Conservation (phyloP, 2,113 vertebrate genomes). For the Coregonus clupeaformis region DNA sequence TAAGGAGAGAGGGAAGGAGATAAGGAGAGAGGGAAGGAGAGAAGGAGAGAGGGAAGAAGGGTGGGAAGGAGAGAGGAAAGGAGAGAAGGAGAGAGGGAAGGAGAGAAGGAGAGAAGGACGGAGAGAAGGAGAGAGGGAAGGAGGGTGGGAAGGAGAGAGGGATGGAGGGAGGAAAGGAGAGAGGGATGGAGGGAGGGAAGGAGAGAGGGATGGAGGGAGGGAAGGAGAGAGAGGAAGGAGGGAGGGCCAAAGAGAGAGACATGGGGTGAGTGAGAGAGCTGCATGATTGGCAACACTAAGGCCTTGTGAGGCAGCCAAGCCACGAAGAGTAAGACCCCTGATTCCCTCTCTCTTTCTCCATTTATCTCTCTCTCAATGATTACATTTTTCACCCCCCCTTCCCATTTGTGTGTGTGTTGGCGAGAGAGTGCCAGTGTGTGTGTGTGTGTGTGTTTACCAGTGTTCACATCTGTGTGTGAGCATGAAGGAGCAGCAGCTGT, state of each 20-base stretch:
- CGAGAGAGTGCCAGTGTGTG: neutral
- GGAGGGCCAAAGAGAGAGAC: too few relatives aligned
- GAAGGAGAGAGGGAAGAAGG: neutral
- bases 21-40: conserved; percentile 19
- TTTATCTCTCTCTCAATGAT: neutral
- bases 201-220: neutral
- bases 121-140: too few relatives aligned
- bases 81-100: neutral
- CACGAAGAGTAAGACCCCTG: neutral
- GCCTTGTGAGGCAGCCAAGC: conserved; percentile 1
- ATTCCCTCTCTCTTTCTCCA: neutral
- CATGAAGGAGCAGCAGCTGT: conserved; percentile 55
- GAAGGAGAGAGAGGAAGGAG: neutral
- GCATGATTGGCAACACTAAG: neutral
- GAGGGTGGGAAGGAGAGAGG: too few relatives aligned
- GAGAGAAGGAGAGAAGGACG: conserved; percentile 7
- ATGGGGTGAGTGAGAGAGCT: neutral
- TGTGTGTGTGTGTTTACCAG: neutral
- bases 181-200: too few relatives aligned
- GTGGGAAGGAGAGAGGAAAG: neutral
- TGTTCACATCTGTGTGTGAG: conserved; percentile 36
- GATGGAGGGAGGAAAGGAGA: too few relatives aligned
- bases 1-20: conserved; percentile 8
- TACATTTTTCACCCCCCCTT: neutral
- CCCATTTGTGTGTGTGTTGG: too few relatives aligned